Conservation (phyloP, 1,140 invertebrate genomes). For the Carposina sasakii region DNA sequence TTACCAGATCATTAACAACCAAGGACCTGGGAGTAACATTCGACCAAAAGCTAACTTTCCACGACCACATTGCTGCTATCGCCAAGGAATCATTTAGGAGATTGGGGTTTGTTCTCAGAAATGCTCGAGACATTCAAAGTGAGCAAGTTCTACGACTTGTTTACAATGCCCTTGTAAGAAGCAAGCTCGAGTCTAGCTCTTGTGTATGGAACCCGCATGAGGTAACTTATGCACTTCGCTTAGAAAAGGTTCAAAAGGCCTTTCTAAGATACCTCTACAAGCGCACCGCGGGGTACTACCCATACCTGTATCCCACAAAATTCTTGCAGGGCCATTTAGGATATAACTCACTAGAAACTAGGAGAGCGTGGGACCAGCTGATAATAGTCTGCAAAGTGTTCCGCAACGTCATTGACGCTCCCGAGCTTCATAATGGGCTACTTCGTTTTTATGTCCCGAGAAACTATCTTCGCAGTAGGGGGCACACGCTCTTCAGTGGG, state of each 20-base stretch:
- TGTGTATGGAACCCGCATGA: background rate
- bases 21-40: background rate
- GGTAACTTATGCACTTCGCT: background rate
- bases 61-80: background rate
- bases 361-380: too few relatives aligned
- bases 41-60: conserved; percentile 2
- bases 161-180: conserved; percentile 1
- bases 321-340: too few relatives aligned
- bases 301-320: conserved; percentile 4
- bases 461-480: too few relatives aligned
- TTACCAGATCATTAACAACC: background rate
- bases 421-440: too few relatives aligned
- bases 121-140: background rate
- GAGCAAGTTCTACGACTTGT: background rate
- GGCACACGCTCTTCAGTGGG: too few relatives aligned
- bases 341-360: too few relatives aligned
- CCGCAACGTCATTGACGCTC: too few relatives aligned
- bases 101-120: conserved; percentile 5
- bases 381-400: too few relatives aligned
- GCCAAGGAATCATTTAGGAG: background rate
- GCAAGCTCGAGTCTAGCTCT: background rate
- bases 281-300: background rate
- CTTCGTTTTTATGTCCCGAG: too few relatives aligned
- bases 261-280: background rate
- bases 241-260: conserved; percentile 3